phyloP scores from a whole-genome alignment of 2,797 vertebrate genomes.

The Tapirus indicus region DNA sequence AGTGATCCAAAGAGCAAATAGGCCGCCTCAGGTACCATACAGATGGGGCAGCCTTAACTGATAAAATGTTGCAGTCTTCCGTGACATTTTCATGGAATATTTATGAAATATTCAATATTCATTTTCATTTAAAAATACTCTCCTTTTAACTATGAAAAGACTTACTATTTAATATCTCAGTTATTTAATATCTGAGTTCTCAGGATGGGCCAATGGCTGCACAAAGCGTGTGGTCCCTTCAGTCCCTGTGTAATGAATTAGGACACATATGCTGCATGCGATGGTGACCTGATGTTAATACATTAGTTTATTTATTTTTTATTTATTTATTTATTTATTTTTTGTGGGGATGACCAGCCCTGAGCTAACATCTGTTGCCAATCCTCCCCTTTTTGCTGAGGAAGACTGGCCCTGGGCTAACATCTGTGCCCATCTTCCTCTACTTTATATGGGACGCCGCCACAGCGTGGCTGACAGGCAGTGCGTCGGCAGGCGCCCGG shows the following conservation, averaged over 20 bases:
- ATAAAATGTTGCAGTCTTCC: neutral
- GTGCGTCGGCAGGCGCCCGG: no score
- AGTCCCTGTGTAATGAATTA: neutral
- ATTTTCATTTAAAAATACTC: neutral
- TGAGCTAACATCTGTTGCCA: no score
- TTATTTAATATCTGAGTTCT: neutral
- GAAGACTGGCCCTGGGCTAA: no score
- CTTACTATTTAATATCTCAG: neutral
- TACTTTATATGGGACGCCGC: no score
- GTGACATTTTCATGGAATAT: neutral
- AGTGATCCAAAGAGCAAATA: neutral
- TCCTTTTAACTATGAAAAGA: neutral
- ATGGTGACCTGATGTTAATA: neutral
- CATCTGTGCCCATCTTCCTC: no score
- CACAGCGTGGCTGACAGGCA: no score
- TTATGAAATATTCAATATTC: neutral
- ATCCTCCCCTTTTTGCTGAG: no score
- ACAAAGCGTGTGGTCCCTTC: neutral
- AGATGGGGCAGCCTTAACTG: neutral
- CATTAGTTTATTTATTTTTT: neutral
- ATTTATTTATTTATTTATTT: no score
- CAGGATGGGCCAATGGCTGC: neutral
- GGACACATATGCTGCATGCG: fast-evolving
- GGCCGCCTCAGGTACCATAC: neutral
- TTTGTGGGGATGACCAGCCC: no score